Percentiles rank a stretch among this genome's conserved stretches.
Conservation (phyloP, 2,888 invertebrate genomes). For the Tetranychus truncatus region DNA sequence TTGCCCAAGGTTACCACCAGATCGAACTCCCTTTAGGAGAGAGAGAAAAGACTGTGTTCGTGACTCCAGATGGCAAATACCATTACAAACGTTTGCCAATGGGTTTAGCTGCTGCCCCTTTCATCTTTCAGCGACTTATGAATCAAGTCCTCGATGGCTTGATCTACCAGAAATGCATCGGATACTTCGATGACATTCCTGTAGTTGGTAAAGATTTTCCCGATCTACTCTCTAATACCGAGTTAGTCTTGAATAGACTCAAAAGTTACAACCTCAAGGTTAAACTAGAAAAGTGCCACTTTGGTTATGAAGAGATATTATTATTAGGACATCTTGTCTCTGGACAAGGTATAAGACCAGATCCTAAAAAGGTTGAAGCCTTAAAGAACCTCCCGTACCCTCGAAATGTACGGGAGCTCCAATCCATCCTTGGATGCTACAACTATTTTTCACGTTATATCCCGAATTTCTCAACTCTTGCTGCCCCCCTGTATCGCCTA, state of each 20-base stretch:
- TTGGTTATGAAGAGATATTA: background rate
- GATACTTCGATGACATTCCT: background rate
- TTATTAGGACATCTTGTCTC: background rate
- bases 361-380: background rate
- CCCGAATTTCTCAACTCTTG: background rate
- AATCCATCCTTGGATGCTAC: background rate
- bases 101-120: background rate
- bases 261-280: background rate
- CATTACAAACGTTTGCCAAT: background rate
- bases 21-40: background rate
- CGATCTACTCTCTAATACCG: background rate
- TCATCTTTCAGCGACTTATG: background rate
- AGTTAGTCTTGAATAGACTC: background rate
- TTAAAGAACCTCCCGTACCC: background rate
- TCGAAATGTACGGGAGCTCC: background rate
- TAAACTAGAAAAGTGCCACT: background rate
- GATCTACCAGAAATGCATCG: background rate
- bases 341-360: background rate
- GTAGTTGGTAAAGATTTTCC: background rate
- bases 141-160: background rate
- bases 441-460: background rate
- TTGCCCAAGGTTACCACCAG: background rate
- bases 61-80: background rate
- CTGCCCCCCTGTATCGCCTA: background rate
- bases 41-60: background rate